These are phyloP conservation scores for Sarcophaga rosellei DNA, from an alignment of 2,888 invertebrate species.

Conservation along the genomic window DNA sequence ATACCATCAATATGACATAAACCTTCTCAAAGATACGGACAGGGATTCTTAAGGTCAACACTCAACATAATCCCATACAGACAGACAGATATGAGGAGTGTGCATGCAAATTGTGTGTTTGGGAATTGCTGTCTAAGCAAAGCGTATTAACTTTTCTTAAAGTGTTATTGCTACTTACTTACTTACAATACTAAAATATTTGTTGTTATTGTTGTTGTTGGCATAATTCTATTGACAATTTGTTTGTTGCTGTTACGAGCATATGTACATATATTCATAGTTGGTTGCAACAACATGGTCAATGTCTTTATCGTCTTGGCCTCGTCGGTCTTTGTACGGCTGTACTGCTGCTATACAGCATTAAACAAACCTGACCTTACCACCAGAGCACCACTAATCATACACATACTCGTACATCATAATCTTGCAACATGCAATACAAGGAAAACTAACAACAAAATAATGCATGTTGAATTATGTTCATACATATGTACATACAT, in stretches of 20 bases:
- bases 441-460: slow-evolving; percentile 32
- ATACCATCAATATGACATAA: slow-evolving; percentile 8
- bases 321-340: slow-evolving; percentile 1
- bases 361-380: slow-evolving; percentile 66
- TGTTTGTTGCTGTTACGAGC: slow-evolving; percentile 50
- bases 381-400: slow-evolving; percentile 37
- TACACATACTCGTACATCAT: slow-evolving; percentile 17
- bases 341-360: slow-evolving; percentile 25
- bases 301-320: slow-evolving; percentile 63
- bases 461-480: slow-evolving; percentile 47
- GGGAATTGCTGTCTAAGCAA: slow-evolving; percentile 26
- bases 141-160: slow-evolving; percentile 32
- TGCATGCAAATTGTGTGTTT: not conserved
- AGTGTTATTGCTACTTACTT: not conserved
- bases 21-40: not conserved
- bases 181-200: not conserved
- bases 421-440: slow-evolving; percentile 62
- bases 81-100: too few species aligned
- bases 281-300: slow-evolving; percentile 55
- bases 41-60: slow-evolving; percentile 30
- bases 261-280: not conserved
- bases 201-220: not conserved
- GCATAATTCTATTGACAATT: slow-evolving; percentile 54
- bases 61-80: not conserved
- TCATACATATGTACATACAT: slow-evolving; percentile 40